Evolutionary conservation across 2,797 vertebrate genomes (phyloP), one percentile per base, ranked within the genome.

Genomic region (Siniperca obscura): DNA sequence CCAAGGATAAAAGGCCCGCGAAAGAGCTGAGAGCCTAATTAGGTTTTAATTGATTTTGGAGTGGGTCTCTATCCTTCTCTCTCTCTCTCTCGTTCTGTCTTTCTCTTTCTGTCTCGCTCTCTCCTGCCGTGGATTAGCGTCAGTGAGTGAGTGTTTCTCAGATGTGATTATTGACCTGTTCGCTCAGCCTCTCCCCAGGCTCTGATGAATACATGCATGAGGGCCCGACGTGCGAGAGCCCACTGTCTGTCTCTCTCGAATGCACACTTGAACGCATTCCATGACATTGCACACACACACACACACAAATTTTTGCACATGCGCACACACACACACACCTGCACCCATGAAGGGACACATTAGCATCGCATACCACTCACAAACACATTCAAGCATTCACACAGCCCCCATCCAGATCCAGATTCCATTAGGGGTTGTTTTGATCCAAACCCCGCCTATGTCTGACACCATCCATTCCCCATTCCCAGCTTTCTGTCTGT

Each of bases 1-100:
- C 86, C 14, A 11, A 72, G 90, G 92, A 95, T 95, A 91, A 94
- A 94, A 94, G 87, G 91, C 90, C 91, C 22, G 90, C 79, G 86
- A 94, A 94, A 83, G 84, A 90, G 92, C 92, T 90, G 91, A 91
- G 91, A 93, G 93, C 89, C 92, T 95, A 95, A 96, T 96, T 95
- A 95, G 94, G 92, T 95, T 96, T 95, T 95, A 95, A 96, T 96
- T 95, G 95, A 96, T 96, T 96, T 95, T 93, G 93, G 92, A 93
- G 92, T 94, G 93, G 93, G 92, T 92, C 93, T 94, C 92, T 94
- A 88, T 89, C 86, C 83, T 66, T 82, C 79, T 73, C 66, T 73
- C 74, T 75, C 70, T 62, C 68, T 57, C 67, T 62, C 78, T 85
- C 80, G 27, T 30, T 82, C 84, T 85, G 72, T n/a, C 50, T 73